Evolutionary conservation across 2,888 invertebrate genomes (phyloP).

Genomic region (Dynastes tityus): DNA sequence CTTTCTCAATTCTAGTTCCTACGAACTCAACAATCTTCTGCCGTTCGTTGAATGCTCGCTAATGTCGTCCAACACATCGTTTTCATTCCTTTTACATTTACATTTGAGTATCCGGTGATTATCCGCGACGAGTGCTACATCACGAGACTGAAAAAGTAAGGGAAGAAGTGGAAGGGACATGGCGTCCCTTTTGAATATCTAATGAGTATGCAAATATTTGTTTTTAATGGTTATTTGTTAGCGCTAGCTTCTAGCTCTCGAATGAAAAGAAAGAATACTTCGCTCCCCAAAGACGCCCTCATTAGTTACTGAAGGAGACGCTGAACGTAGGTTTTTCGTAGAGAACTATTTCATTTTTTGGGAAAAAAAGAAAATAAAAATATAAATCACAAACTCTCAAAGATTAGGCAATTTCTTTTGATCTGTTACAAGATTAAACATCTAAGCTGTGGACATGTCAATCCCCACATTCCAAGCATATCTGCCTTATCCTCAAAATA

Average conservation of each 20-base stretch:
- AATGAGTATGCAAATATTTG: slow-evolving; percentile 45
- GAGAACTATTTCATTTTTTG: too few species aligned
- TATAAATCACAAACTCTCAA: too few species aligned
- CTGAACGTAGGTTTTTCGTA: too few species aligned
- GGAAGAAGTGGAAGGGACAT: background rate
- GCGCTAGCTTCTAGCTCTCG: background rate
- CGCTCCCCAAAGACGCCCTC: background rate
- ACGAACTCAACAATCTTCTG: background rate
- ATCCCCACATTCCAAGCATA: too few species aligned
- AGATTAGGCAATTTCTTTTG: too few species aligned
- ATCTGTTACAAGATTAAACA: too few species aligned
- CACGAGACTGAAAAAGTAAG: too few species aligned
- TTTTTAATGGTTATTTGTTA: slow-evolving; percentile 37
- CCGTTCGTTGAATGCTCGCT: slow-evolving; percentile 8
- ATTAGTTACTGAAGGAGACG: background rate
- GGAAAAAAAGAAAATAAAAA: too few species aligned
- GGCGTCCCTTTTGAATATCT: slow-evolving; percentile 50
- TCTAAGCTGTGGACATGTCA: too few species aligned
- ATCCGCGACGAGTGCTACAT: background rate
- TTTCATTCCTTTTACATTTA: slow-evolving; percentile 27
- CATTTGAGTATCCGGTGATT: slow-evolving; percentile 34
- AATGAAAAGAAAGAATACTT: background rate
- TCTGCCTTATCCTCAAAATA: too few species aligned
- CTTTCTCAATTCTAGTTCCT: too few species aligned
- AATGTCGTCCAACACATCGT: slow-evolving; percentile 23